Evolutionary conservation across 2,888 invertebrate species (phyloP), one percentile per base, ranked within the genome.

Genomic region (Temnothorax ravouxi): DNA sequence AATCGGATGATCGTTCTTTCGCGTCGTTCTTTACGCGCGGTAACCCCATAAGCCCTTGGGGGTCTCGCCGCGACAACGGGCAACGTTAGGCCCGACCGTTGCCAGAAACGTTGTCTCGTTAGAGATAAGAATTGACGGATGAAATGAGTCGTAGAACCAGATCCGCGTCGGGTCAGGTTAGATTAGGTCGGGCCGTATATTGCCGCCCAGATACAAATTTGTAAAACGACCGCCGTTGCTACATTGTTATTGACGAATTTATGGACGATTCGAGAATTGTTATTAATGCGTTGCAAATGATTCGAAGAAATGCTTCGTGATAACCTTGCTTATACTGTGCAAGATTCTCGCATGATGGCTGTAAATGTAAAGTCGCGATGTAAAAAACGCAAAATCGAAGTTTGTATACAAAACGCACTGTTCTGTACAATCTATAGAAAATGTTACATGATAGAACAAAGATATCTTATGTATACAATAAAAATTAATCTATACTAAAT

Each of bases 1-100:
- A 85, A 86, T 87, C 79, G 80, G 83, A 83, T 77, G 76, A 85
- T 69, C 62, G 25, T 72, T 64, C 56, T 52, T 72, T 38, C 50
- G 41, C 50, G 59, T 29, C 25, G 62, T 54, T 80, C 62, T 52
- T 76, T 29, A 25, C 50, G 50, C 50, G 18, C 13, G 59, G 21
- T 38, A 61, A 15, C 38, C 25, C 38, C 18, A 5, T 5, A 13
- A 50, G 25, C 13, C 21, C n/a, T 61, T 61, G 25, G 54, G 29
- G 44, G 44, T 18, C 77, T 44, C 29, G 18, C 25, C 15, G n/a
- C 44, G 25, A 59, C 21, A 54, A 44, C 1, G 44, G 25, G 25
- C 44, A 9, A 15, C 9, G 9, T 13, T 13, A 21, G 21, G 18
- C 47, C 8, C 2, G 62, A 38, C 25, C 18, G 15, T 38, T 18